Percentiles rank a stretch among this genome's conserved stretches.
These are phyloP conservation scores for Polyploca ridens DNA, from an alignment of 2,888 invertebrate genomes.

Conservation along the genomic window DNA sequence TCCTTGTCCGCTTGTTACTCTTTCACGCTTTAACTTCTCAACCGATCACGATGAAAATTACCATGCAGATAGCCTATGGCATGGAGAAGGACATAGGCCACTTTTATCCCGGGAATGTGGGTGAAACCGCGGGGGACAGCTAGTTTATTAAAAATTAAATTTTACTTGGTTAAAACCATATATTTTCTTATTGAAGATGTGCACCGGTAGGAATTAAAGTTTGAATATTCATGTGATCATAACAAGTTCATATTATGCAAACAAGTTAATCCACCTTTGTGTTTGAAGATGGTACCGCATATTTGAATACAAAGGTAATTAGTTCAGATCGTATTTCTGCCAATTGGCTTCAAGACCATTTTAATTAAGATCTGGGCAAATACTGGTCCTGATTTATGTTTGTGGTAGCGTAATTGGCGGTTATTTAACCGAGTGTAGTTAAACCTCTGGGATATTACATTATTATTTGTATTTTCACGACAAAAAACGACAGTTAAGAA, in stretches of 20 bases:
- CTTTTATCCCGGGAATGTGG: no score
- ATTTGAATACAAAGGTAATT: conserved; percentile 32
- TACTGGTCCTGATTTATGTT: conserved; percentile 46
- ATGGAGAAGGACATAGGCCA: no score
- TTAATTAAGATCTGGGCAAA: conserved; percentile 52
- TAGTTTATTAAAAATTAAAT: not conserved
- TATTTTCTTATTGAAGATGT: not conserved
- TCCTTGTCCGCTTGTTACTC: no score
- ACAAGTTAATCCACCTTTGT: conserved; percentile 8
- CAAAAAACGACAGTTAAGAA: conserved; percentile 27
- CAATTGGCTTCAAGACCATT: conserved; percentile 39
- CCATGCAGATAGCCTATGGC: no score
- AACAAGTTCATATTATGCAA: not conserved
- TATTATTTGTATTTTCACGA: conserved; percentile 35
- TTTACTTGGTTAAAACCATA: not conserved
- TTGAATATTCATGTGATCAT: not conserved
- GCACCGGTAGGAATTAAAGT: not conserved
- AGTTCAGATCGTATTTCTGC: conserved; percentile 37
- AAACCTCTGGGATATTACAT: conserved; percentile 41
- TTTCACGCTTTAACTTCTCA: no score
- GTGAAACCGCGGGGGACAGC: no score
- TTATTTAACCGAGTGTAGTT: conserved; percentile 38
- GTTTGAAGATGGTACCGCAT: conserved; percentile 6
- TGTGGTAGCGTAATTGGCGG: conserved; percentile 45
- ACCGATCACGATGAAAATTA: no score